Percentiles rank a stretch among this genome's conserved stretches.
Conservation (phyloP, 2,113 vertebrate species). For the Aleadryas rufinucha region DNA sequence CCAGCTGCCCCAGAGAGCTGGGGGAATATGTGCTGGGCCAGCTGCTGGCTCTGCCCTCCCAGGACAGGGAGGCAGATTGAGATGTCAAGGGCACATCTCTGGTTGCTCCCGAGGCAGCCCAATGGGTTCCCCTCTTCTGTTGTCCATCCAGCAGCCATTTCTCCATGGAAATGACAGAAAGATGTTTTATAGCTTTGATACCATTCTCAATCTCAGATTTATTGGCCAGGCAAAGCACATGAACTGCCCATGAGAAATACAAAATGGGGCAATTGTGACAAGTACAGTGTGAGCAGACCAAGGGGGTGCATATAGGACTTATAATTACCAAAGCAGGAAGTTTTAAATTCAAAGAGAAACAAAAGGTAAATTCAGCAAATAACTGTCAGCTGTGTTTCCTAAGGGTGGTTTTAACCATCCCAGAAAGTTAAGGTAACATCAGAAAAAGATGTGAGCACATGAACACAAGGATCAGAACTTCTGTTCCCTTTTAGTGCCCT, state of each 20-base stretch:
- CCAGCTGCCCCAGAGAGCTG: neutral
- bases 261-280: neutral
- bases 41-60: neutral
- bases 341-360: neutral
- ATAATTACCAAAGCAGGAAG: neutral
- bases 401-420: neutral
- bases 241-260: neutral
- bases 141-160: neutral
- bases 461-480: neutral
- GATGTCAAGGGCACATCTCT: neutral
- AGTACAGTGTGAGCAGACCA: neutral
- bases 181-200: neutral
- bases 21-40: neutral
- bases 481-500: neutral
- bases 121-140: neutral
- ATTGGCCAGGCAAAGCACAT: neutral
- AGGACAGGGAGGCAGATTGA: neutral
- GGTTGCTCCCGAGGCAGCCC: neutral
- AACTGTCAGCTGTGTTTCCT: neutral
- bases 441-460: neutral
- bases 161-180: neutral
- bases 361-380: neutral
- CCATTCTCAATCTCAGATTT: neutral
- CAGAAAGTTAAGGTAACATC: neutral
- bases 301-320: neutral